These are phyloP conservation scores for Muschampia plurimacula DNA, from an alignment of 2,888 invertebrate species.

Conservation along the genomic window DNA sequence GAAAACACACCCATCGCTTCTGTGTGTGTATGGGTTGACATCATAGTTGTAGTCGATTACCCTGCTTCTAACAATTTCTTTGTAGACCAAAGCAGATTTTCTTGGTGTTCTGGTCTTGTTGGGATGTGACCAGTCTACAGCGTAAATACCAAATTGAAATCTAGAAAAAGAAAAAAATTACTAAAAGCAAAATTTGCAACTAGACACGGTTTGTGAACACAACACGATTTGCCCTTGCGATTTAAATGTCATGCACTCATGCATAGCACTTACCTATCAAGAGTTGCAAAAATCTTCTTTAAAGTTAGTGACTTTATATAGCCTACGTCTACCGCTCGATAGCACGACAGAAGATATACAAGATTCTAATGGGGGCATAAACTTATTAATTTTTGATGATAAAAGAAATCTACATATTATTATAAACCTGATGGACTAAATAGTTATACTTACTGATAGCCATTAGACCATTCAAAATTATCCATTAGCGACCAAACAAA, in stretches of 20 bases:
- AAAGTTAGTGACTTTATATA: too few species aligned
- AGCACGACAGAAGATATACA: too few species aligned
- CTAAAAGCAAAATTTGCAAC: not conserved
- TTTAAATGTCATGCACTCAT: too few species aligned
- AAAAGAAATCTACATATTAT: not conserved
- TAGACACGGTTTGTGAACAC: not conserved
- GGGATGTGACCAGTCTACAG: constrained; percentile 84
- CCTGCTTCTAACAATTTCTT: constrained; percentile 69
- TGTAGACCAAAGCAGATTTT: constrained; percentile 78
- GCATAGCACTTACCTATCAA: too few species aligned
- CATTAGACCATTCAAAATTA: constrained; percentile 85
- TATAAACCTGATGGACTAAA: not conserved
- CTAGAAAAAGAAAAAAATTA: constrained; percentile 54
- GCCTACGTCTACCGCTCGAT: too few species aligned
- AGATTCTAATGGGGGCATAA: too few species aligned
- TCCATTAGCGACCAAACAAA: constrained; percentile 86
- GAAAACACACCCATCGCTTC: not conserved
- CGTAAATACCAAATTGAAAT: constrained; percentile 81
- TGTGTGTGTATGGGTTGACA: constrained; percentile 44
- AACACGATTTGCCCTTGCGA: not conserved
- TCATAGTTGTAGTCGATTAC: constrained; percentile 49
- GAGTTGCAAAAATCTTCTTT: too few species aligned
- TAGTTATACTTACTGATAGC: constrained; percentile 69
- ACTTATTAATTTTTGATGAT: too few species aligned
- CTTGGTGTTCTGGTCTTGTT: constrained; percentile 82